Evolutionary conservation across 2,888 invertebrate species (phyloP), one percentile per base, ranked within the genome.

Genomic region (Nesidiocoris tenuis): DNA sequence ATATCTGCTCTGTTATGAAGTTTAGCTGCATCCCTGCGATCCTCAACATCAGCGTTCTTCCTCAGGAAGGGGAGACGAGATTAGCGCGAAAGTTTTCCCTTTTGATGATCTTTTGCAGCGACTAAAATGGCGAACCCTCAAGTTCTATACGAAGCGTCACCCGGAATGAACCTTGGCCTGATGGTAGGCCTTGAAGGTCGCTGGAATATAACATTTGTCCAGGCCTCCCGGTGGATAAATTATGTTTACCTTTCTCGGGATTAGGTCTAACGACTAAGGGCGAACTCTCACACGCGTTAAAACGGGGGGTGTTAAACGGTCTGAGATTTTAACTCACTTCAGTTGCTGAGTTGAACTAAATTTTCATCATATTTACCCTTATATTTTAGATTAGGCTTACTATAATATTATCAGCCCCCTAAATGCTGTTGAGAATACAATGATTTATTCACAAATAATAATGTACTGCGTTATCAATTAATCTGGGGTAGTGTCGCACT

Each of bases 1-100:
- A 59, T 19, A 70, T 70, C 70, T 23, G 72, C 61, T 61, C 61
- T 56, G 57, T 72, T 72, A 72, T 72, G 72, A 72, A 72, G 72
- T 72, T 72, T 39, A 39, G 39, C 39, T 12, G 39, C 12, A 39
- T 39, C 39, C 39, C 39, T 3, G 12, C 3, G 39, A 12, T 39
- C 39, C 12, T 39, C 39, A 3, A 39, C 5, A 3, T 39, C 39
- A 54, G 54, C 54, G 9, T 12, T 12, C 9, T 12, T 12, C 54
- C 12, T 12, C 54, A 54, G 54, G 9, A 54, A 54, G 54, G n/a
- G n/a, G n/a, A n/a, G n/a, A n/a, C 18, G 65, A 17, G 17, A 7
- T 24, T 39, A 65, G 39, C 39, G 39, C 39, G 39, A 39, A 39
- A 39, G 39, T 39, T 39, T 39, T 39, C 39, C 5, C 39, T 39